These are phyloP conservation scores for Tenrec ecaudatus DNA, from an alignment of 2,113 vertebrate genomes.

Conservation along the genomic window DNA sequence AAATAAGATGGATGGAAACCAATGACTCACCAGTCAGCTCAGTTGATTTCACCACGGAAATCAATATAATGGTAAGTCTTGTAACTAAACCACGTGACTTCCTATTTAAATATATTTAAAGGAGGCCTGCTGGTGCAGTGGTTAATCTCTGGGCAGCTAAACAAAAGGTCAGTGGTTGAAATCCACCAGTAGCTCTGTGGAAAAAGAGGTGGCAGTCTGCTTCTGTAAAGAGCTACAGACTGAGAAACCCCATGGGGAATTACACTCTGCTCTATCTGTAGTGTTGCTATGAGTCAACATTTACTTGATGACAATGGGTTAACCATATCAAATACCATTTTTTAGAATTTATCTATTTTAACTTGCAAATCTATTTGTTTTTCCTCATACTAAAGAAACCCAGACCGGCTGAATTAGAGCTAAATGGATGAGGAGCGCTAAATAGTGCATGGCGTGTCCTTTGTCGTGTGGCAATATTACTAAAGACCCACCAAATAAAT, in stretches of 20 bases:
- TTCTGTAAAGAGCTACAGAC: too few species aligned
- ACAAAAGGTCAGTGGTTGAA: neutral
- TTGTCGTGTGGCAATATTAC: neutral
- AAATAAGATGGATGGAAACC: neutral
- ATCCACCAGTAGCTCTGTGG: neutral
- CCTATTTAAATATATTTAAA: neutral
- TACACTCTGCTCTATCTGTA: too few species aligned
- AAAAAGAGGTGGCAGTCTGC: neutral
- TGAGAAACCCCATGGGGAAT: too few species aligned
- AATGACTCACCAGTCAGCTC: neutral
- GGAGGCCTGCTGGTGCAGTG: neutral
- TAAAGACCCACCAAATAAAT: constrained; percentile 4
- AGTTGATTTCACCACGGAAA: neutral
- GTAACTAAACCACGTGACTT: neutral
- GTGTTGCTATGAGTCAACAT: too few species aligned
- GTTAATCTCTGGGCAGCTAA: neutral
- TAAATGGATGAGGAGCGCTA: neutral
- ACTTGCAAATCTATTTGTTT: neutral
- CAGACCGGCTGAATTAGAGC: neutral
- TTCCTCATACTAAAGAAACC: constrained; percentile 33
- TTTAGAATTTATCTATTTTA: neutral
- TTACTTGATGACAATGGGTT: neutral
- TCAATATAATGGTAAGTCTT: neutral
- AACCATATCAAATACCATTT: neutral
- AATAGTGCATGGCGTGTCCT: neutral